These are phyloP conservation scores for Eumerus sabulonum DNA, from an alignment of 2,888 invertebrate species.

Conservation along the genomic window DNA sequence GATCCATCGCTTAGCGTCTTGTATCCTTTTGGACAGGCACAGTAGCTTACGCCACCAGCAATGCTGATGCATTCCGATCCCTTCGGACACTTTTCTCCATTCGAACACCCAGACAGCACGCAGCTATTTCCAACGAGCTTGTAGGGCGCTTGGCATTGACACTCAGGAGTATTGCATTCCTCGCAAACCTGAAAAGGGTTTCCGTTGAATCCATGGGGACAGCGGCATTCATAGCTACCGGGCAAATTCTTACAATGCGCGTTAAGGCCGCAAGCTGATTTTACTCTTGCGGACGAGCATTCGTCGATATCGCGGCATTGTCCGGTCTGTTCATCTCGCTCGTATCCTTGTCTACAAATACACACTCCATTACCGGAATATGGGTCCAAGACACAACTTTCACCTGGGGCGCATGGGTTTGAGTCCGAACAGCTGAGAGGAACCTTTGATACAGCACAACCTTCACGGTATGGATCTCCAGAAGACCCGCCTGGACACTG, in stretches of 20 bases:
- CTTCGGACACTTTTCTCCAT: slow-evolving; percentile 88
- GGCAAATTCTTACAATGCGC: slow-evolving; percentile 95
- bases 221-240: slow-evolving; percentile 95
- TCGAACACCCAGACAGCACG: slow-evolving; percentile 90
- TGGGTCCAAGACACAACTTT: slow-evolving; percentile 90
- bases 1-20: slow-evolving; percentile 87
- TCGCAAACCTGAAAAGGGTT: slow-evolving; percentile 94
- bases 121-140: slow-evolving; percentile 91
- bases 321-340: slow-evolving; percentile 86
- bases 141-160: slow-evolving; percentile 93
- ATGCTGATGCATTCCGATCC: slow-evolving; percentile 95
- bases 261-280: slow-evolving; percentile 91
- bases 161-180: slow-evolving; percentile 89
- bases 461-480: slow-evolving; percentile 89
- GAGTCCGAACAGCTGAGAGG: slow-evolving; percentile 86
- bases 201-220: slow-evolving; percentile 91
- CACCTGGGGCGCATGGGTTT: slow-evolving; percentile 90
- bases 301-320: slow-evolving; percentile 93
- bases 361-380: slow-evolving; percentile 89
- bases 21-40: slow-evolving; percentile 94
- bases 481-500: slow-evolving; percentile 91
- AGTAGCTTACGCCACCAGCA: slow-evolving; percentile 93
- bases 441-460: slow-evolving; percentile 84
- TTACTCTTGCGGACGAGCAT: slow-evolving; percentile 86
- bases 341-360: slow-evolving; percentile 92